phyloP scores from a whole-genome alignment of 2,888 invertebrate species.

The Leptodirus hochenwartii region DNA sequence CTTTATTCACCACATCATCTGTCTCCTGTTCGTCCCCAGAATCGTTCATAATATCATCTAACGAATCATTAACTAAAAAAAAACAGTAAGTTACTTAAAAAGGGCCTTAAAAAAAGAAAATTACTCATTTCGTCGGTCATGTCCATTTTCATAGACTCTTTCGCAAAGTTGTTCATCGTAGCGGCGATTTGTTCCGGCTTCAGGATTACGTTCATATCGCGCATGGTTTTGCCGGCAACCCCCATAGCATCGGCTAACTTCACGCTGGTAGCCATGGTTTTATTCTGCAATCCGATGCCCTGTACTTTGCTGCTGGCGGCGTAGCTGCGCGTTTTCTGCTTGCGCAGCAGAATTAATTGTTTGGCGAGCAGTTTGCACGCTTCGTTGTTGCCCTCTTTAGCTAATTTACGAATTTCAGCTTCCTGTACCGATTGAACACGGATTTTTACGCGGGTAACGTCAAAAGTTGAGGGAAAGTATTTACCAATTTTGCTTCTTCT shows the following conservation, averaged over 20 bases:
- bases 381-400: slow-evolving; percentile 73
- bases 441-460: slow-evolving; percentile 3
- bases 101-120: not conserved
- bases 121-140: slow-evolving; percentile 93
- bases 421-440: slow-evolving; percentile 33
- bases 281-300: slow-evolving; percentile 68
- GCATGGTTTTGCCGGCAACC: slow-evolving; percentile 78
- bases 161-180: slow-evolving; percentile 68
- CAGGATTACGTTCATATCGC: slow-evolving; percentile 69
- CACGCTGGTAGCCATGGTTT: slow-evolving; percentile 77
- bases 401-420: slow-evolving; percentile 75
- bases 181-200: slow-evolving; percentile 70
- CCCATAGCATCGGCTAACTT: slow-evolving; percentile 78
- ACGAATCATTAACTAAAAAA: slow-evolving; percentile 63
- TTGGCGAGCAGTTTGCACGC: slow-evolving; percentile 71
- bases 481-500: slow-evolving; percentile 77
- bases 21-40: slow-evolving; percentile 83
- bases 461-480: slow-evolving; percentile 12
- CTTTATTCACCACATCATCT: slow-evolving; percentile 73
- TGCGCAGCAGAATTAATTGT: slow-evolving; percentile 70
- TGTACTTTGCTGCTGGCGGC: slow-evolving; percentile 64
- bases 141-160: slow-evolving; percentile 74
- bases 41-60: slow-evolving; percentile 76
- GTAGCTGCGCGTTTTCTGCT: slow-evolving; percentile 70
- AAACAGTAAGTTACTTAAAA: slow-evolving; percentile 1